Evolutionary conservation across 2,888 invertebrate genomes (phyloP).

Genomic region (Hyles lineata): DNA sequence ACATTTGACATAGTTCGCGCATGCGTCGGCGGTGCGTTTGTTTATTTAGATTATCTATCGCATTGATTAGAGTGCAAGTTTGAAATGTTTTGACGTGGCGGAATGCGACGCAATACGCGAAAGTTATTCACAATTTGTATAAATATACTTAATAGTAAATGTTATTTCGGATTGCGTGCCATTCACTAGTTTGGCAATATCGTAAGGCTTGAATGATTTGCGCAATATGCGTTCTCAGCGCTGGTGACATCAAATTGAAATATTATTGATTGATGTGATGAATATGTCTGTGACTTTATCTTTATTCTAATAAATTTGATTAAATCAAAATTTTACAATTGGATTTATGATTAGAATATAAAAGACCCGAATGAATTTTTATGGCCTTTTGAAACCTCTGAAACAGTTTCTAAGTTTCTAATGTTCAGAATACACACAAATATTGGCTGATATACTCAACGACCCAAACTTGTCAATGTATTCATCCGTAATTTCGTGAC

Average conservation of each 20-base stretch:
- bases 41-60: slow-evolving; percentile 63
- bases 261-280: too few relatives aligned
- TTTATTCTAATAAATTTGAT: too few relatives aligned
- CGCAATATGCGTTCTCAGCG: too few relatives aligned
- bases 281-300: too few relatives aligned
- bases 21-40: slow-evolving; percentile 45
- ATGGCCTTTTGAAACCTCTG: too few relatives aligned
- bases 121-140: slow-evolving; percentile 15
- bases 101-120: slow-evolving; percentile 42
- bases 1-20: slow-evolving; percentile 71
- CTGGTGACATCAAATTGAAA: too few relatives aligned
- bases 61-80: slow-evolving; percentile 57
- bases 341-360: too few relatives aligned
- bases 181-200: background rate
- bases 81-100: slow-evolving; percentile 56
- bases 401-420: too few relatives aligned
- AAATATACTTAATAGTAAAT: background rate
- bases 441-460: background rate
- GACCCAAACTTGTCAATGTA: background rate
- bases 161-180: background rate
- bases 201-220: background rate
- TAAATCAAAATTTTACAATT: too few relatives aligned
- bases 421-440: too few relatives aligned
- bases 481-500: slow-evolving; percentile 9
- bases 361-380: too few relatives aligned